These are phyloP conservation scores for Liposcelis brunnea DNA, from an alignment of 2,888 invertebrate genomes.

Conservation along the genomic window DNA sequence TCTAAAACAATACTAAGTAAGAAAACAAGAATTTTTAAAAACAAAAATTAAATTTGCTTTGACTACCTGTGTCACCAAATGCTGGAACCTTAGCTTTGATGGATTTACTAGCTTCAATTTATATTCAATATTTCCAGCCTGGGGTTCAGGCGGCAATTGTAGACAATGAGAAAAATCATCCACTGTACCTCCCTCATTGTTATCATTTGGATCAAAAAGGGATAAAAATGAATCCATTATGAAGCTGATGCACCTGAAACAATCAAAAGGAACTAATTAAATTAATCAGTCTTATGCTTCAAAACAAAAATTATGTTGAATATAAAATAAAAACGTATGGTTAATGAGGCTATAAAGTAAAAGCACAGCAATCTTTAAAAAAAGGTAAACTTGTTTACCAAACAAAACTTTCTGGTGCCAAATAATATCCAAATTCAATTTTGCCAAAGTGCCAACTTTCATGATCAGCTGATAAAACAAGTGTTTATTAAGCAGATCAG, in stretches of 20 bases:
- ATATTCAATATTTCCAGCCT: constrained; percentile 91
- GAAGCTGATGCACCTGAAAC: neutral
- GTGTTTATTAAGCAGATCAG: too few species aligned
- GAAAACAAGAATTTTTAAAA: constrained; percentile 7
- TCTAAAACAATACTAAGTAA: constrained; percentile 31
- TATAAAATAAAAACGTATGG: too few species aligned
- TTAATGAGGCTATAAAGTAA: too few species aligned
- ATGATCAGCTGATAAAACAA: too few species aligned
- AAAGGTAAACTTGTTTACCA: too few species aligned
- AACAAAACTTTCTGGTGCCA: too few species aligned
- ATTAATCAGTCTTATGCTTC: too few species aligned
- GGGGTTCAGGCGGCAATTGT: constrained; percentile 69
- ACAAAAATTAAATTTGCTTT: neutral
- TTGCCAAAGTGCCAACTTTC: too few species aligned
- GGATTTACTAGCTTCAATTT: constrained; percentile 88
- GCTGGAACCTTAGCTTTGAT: constrained; percentile 79
- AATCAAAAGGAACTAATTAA: too few species aligned
- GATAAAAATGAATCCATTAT: constrained; percentile 68
- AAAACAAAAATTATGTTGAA: too few species aligned
- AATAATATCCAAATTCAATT: too few species aligned
- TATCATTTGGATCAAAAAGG: constrained; percentile 53
- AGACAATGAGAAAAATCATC: constrained; percentile 22
- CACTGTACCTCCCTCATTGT: constrained; percentile 30
- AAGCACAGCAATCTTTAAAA: too few species aligned
- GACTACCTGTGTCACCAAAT: constrained; percentile 90